phyloP scores from a whole-genome alignment of 2,888 invertebrate genomes.

The Agonopterix arenella region DNA sequence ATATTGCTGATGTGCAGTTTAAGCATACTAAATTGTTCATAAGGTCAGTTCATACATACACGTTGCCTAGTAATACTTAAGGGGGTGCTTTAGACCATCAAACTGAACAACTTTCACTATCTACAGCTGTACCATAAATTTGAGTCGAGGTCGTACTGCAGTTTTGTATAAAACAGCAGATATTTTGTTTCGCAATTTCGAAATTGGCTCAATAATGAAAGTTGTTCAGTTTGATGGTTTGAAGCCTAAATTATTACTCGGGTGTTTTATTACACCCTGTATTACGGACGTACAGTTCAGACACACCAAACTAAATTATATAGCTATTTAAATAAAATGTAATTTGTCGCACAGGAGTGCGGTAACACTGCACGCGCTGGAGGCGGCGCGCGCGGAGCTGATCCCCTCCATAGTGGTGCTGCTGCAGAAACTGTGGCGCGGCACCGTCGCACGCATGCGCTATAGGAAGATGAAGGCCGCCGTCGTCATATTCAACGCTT shows the following conservation, averaged over 20 bases:
- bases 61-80: constrained; percentile 85
- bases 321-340: constrained; percentile 78
- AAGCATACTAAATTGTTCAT: constrained; percentile 98
- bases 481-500: constrained; percentile 86
- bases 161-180: too few species aligned
- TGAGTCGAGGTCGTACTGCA: too few species aligned
- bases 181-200: too few species aligned
- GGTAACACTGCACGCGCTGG: constrained; percentile 91
- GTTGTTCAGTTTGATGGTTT: too few species aligned
- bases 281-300: constrained; percentile 94
- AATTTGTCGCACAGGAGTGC: constrained; percentile 78
- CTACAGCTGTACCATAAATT: too few species aligned
- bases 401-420: constrained; percentile 95
- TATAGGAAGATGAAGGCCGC: constrained; percentile 93
- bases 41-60: constrained; percentile 63
- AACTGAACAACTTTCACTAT: too few species aligned
- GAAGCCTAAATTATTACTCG: too few species aligned
- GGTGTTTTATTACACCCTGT: constrained; percentile 52
- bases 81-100: too few species aligned
- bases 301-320: constrained; percentile 89
- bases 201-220: too few species aligned
- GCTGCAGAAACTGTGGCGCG: constrained; percentile 97
- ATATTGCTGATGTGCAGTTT: constrained; percentile 89
- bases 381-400: constrained; percentile 89
- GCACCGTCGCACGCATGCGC: constrained; percentile 84